Evolutionary conservation across 23 tunicate genomes (phyloP).

Genomic region (Trididemnum nubilum): DNA sequence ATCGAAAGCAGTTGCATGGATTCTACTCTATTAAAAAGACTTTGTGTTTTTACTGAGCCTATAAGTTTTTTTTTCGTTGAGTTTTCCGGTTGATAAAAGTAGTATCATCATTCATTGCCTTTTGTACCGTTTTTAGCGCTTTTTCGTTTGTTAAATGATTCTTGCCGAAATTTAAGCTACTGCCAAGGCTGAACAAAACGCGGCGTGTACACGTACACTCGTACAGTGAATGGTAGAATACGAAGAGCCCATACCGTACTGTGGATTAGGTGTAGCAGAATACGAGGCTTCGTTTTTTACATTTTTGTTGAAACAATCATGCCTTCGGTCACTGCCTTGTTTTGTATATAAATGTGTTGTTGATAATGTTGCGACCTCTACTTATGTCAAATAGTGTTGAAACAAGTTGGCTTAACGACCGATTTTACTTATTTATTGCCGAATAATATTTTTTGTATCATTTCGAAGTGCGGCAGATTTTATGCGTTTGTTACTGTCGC

Average conservation of each 20-base stretch:
- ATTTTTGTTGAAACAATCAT: background rate
- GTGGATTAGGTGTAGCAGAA: background rate
- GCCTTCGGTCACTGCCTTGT: slow-evolving; percentile 15
- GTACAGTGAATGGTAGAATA: background rate
- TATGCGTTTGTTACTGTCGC: background rate
- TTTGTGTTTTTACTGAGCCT: too few species aligned
- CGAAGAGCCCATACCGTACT: background rate
- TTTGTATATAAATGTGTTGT: background rate
- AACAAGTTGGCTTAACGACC: background rate
- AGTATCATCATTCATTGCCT: too few species aligned
- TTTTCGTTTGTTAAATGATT: too few species aligned
- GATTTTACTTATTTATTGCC: slow-evolving; percentile 9
- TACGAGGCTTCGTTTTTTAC: background rate
- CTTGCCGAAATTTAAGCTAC: too few species aligned
- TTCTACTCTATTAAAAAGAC: background rate
- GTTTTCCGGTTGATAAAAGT: too few species aligned
- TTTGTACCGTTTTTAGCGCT: too few species aligned
- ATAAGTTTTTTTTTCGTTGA: too few species aligned
- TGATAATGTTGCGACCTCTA: slow-evolving; percentile 13
- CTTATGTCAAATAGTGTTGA: background rate
- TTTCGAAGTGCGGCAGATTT: slow-evolving; percentile 8
- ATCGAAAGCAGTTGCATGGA: background rate
- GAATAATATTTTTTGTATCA: slow-evolving; percentile 16
- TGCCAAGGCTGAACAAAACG: too few species aligned
- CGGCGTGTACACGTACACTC: background rate